phyloP scores from a whole-genome alignment of 2,113 vertebrate genomes.

The Campylomormyrus numenius region DNA sequence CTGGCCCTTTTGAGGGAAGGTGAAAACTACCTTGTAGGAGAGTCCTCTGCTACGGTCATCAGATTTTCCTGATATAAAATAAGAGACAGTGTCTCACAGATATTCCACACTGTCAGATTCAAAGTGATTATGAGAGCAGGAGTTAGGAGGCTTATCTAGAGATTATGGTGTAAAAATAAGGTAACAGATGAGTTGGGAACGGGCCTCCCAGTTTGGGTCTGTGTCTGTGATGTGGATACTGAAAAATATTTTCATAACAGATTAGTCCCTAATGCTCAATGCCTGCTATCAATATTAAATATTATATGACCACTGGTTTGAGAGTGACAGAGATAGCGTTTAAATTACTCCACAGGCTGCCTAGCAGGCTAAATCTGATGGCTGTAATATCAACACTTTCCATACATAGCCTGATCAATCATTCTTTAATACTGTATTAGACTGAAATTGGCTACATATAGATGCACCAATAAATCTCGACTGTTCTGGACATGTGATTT shows the following conservation, averaged over 20 bases:
- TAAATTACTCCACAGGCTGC: slow-evolving; percentile 22
- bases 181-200: slow-evolving; percentile 1
- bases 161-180: background rate
- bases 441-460: slow-evolving; percentile 15
- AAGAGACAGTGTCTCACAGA: background rate
- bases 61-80: background rate
- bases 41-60: background rate
- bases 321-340: slow-evolving; percentile 8
- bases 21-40: background rate
- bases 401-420: slow-evolving; percentile 11
- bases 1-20: background rate
- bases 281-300: slow-evolving; percentile 22
- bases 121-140: slow-evolving; percentile 7
- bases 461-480: background rate
- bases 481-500: background rate
- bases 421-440: slow-evolving; percentile 22
- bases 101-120: background rate
- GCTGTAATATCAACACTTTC: slow-evolving; percentile 12
- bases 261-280: slow-evolving; percentile 1
- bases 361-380: slow-evolving; percentile 12
- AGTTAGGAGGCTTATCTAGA: background rate
- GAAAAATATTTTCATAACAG: slow-evolving; percentile 19
- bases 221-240: background rate
- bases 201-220: background rate
- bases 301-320: slow-evolving; percentile 12